phyloP scores from a whole-genome alignment of 2,113 vertebrate genomes.

The Urocolius indicus region DNA sequence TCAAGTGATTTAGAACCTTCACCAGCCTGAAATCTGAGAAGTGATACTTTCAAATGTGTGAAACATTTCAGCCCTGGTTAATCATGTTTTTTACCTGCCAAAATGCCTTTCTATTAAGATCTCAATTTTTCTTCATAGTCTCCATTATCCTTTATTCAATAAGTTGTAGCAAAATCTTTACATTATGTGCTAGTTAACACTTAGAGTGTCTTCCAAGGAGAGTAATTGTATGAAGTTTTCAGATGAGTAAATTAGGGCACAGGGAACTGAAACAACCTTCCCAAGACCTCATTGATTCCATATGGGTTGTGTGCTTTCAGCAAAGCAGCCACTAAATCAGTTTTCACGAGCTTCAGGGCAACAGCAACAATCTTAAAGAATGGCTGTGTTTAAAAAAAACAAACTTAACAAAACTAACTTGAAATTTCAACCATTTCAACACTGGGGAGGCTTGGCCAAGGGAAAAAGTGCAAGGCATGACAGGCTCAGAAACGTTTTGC shows the following conservation, averaged over 20 bases:
- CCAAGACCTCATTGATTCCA: neutral
- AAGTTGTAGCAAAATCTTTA: neutral
- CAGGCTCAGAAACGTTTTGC: neutral
- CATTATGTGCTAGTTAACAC: neutral
- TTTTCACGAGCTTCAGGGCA: neutral
- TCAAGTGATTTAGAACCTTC: neutral
- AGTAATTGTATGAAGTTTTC: neutral
- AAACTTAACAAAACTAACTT: neutral
- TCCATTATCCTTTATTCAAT: neutral
- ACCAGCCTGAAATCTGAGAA: neutral
- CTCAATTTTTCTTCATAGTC: neutral
- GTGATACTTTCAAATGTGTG: neutral
- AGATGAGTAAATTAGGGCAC: rapidly evolving
- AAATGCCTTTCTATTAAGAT: neutral
- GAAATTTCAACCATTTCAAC: neutral
- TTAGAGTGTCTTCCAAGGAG: neutral
- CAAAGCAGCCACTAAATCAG: neutral
- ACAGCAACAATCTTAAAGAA: neutral
- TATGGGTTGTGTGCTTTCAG: neutral
- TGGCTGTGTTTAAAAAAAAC: neutral
- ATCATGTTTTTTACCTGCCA: neutral
- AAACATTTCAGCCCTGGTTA: neutral
- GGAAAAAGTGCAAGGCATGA: rapidly evolving
- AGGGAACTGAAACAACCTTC: neutral
- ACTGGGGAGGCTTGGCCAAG: neutral